Evolutionary conservation across 53 echinoderm and acorn worm genomes (phyloP).

Genomic region (Arbacia lixula): DNA sequence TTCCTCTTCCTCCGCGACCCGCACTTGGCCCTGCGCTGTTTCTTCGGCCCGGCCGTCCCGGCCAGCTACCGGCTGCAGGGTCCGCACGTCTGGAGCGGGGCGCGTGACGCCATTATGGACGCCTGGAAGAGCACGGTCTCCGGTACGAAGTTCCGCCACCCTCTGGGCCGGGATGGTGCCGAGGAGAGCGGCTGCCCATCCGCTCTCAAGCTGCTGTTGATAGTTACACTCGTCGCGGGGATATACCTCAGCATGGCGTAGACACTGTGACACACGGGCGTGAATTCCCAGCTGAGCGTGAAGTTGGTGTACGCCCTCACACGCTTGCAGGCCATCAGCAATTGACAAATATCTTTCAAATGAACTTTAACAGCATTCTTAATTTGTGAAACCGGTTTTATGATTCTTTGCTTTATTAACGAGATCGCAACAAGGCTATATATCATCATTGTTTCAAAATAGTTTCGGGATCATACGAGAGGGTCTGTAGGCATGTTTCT

Average conservation of each 20-base stretch:
- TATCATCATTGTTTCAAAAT: no score
- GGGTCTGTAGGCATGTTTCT: no score
- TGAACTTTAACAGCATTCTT: no score
- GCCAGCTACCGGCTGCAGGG: constrained; percentile 73
- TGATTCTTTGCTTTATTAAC: no score
- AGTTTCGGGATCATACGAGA: no score
- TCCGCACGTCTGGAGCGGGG: constrained; percentile 77
- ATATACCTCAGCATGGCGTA: constrained; percentile 22
- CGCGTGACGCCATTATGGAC: constrained; percentile 58
- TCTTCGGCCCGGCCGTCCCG: constrained; percentile 86
- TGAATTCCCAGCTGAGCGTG: no score
- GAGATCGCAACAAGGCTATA: no score
- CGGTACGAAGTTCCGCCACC: constrained; percentile 43
- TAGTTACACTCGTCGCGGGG: constrained; percentile 10
- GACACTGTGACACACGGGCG: neutral
- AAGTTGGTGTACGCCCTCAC: no score
- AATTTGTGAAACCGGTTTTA: no score
- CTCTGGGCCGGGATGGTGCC: constrained; percentile 34
- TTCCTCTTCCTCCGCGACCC: constrained; percentile 75
- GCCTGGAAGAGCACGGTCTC: constrained; percentile 61
- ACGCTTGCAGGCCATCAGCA: no score
- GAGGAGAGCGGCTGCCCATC: constrained; percentile 30
- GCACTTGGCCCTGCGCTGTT: constrained; percentile 54
- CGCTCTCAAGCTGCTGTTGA: constrained; percentile 1
- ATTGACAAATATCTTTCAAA: no score